Evolutionary conservation across 2,797 vertebrate species (phyloP).

Genomic region (Pseudotriccus pelzelni): DNA sequence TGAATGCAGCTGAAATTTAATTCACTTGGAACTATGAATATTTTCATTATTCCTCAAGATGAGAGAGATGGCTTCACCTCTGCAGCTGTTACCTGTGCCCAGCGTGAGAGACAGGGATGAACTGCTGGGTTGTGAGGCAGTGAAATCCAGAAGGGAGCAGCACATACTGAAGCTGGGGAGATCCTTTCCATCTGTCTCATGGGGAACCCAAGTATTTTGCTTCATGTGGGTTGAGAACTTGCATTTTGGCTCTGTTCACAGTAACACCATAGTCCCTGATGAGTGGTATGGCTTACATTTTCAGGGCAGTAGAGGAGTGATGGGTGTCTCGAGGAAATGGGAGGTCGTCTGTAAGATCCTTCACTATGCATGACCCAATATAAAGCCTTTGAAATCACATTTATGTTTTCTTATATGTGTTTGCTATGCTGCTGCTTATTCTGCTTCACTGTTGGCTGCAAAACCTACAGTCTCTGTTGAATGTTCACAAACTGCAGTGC

Average conservation of each 20-base stretch:
- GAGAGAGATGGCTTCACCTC: not conserved
- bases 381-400: not conserved
- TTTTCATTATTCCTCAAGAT: not conserved
- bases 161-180: not conserved
- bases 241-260: not conserved
- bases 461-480: constrained; percentile 9
- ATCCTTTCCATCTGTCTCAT: not conserved
- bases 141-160: not conserved
- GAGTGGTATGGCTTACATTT: not conserved
- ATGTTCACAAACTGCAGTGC: constrained; percentile 36
- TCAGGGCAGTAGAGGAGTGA: not conserved
- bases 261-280: not conserved
- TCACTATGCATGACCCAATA: not conserved
- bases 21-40: not conserved
- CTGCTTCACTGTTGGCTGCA: not conserved
- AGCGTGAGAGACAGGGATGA: not conserved
- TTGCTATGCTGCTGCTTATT: not conserved
- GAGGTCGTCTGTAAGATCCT: not conserved
- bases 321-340: not conserved
- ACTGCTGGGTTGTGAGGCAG: not conserved
- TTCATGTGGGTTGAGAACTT: not conserved
- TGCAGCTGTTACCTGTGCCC: not conserved
- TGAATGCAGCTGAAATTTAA: not conserved
- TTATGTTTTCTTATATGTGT: not conserved
- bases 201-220: not conserved